These are phyloP conservation scores for Camponotus pennsylvanicus DNA, from an alignment of 1,140 invertebrate species.

Conservation along the genomic window DNA sequence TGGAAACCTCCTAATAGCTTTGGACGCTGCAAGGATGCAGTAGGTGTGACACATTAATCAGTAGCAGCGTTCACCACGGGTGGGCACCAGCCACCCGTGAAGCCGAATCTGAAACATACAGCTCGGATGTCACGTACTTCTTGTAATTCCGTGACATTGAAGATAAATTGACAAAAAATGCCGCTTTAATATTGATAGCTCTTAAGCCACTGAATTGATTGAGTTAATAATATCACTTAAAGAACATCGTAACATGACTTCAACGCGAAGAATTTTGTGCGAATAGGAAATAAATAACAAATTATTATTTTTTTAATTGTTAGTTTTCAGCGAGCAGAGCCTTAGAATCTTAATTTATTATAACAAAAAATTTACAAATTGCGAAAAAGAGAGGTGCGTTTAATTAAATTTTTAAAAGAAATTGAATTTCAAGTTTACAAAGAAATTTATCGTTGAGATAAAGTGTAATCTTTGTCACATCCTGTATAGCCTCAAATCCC, in stretches of 20 bases:
- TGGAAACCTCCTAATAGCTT: conserved; percentile 47
- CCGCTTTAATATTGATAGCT: not conserved
- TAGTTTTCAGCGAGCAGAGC: not conserved
- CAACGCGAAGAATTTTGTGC: not conserved
- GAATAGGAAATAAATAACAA: too few species aligned
- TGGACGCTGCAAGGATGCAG: conserved; percentile 62
- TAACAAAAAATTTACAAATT: not conserved
- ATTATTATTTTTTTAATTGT: not conserved
- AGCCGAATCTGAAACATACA: conserved; percentile 38
- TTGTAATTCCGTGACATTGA: not conserved
- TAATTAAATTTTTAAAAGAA: not conserved
- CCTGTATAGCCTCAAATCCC: not conserved
- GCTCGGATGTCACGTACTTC: not conserved
- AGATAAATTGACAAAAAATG: conserved; percentile 31
- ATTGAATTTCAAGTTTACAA: not conserved
- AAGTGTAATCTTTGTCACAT: not conserved
- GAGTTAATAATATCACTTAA: not conserved
- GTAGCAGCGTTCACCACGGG: conserved; percentile 62
- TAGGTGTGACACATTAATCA: conserved; percentile 76
- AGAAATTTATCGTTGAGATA: conserved; percentile 17
- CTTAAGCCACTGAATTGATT: not conserved
- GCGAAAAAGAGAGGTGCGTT: not conserved
- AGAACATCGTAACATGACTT: not conserved
- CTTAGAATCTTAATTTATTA: not conserved
- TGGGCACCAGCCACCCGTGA: conserved; percentile 45